Percentiles rank a stretch among this genome's conserved stretches.
phyloP scores from a whole-genome alignment of 2,888 invertebrate genomes.

The Lumbricus terrestris region DNA sequence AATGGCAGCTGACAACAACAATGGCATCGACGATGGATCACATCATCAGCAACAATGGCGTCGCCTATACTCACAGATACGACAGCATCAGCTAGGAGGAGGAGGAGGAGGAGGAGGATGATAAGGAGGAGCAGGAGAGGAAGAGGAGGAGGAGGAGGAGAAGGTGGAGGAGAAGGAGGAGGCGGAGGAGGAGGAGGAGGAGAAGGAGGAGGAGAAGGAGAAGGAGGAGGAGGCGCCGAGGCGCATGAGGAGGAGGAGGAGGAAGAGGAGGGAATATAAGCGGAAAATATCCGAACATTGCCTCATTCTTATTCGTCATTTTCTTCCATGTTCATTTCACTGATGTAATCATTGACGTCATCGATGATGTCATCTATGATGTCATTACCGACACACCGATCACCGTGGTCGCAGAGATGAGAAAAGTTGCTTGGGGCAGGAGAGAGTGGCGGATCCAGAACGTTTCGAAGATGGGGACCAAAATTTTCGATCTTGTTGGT shows the following conservation, averaged over 20 bases:
- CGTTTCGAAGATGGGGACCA: too few species aligned
- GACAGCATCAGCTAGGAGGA: neutral
- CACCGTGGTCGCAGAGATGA: neutral
- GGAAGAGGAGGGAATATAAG: too few species aligned
- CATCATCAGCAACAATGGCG: neutral
- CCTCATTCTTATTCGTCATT: neutral
- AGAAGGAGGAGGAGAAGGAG: too few species aligned
- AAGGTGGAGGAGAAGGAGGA: too few species aligned
- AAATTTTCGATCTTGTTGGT: too few species aligned
- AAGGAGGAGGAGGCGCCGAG: fast-evolving
- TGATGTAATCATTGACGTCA: neutral
- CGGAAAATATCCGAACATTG: too few species aligned
- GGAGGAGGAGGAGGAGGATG: fast-evolving
- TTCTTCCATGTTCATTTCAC: neutral
- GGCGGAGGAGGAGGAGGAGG: neutral
- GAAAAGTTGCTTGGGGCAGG: neutral
- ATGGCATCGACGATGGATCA: too few species aligned
- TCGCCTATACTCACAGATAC: neutral
- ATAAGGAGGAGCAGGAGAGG: neutral
- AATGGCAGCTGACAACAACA: neutral
- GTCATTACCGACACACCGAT: too few species aligned
- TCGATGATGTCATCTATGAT: neutral
- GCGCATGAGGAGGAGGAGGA: neutral
- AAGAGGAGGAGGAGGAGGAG: neutral
- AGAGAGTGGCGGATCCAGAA: too few species aligned